Base-by-base conservation (phyloP, 2,888 invertebrate genomes). In the Cacoxenus indagator region DNA sequence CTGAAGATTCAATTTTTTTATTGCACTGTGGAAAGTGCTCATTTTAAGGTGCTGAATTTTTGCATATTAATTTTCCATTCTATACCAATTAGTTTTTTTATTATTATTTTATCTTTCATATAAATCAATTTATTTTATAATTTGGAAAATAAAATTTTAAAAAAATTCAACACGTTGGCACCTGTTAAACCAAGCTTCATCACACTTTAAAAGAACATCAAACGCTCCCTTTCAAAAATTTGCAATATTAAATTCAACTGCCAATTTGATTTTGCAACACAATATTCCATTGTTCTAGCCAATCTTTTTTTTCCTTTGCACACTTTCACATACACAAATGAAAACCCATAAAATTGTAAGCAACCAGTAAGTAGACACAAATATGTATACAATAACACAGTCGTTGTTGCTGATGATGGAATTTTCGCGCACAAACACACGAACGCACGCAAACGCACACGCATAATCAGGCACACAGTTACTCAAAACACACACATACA, bases 351-450 rank as follows among this genome's bases (percentile, higher is more conserved):
- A 37, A 37, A 37, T 1, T 62, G 29, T 45, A 62, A 22, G 45
- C 43, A 62, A 45, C 43, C 43, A 62, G 45, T 26, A 62, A 62
- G 24, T 62, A 43, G 45, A 45, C 45, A 77, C 71, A 83, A 83
- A 83, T 80, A 70, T 83, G 78, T 83, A 78, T 83, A 80, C 82
- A 75, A 76, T 79, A 78, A 74, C 37, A 37, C 14, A 8, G 37
- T 37, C 37, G 37, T 37, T 4, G 37, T 4, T 14, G 37, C 5
- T 71, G 76, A 77, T 83, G 79, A 75, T 83, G 82, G 79, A 79
- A 79, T 79, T 79, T 79, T 76, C 71, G 75, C 79, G 75, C 65
- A 73, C 71, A n/a, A n/a, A n/a, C n/a, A 76, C 70, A 67, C 65
- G 19, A 46, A 69, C 70, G 66, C 55, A 51, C 45, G 64, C 46